Evolutionary conservation across 2,888 invertebrate species (phyloP).

Genomic region (Caenorhabditis sulstoni): DNA sequence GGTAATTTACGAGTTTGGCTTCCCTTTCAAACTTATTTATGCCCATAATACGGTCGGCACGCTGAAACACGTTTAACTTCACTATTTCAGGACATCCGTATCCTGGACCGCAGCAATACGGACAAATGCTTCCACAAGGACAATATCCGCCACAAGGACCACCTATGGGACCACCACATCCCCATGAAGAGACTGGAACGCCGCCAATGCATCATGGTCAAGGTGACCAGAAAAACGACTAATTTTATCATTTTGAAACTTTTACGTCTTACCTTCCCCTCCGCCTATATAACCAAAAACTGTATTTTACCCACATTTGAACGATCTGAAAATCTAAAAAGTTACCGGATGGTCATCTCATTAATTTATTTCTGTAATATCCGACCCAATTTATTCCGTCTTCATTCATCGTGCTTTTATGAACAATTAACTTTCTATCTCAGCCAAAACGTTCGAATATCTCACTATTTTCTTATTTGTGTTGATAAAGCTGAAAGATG

Average conservation of each 20-base stretch:
- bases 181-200: constrained; percentile 62
- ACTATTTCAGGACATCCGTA: constrained; percentile 51
- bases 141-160: constrained; percentile 54
- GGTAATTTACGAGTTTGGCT: no score
- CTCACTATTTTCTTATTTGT: no score
- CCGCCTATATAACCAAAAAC: neutral
- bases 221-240: constrained; percentile 43
- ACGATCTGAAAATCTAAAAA: constrained; percentile 26
- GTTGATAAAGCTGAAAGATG: no score
- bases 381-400: neutral
- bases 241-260: neutral
- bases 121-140: constrained; percentile 49
- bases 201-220: constrained; percentile 75
- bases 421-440: no score
- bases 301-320: constrained; percentile 8
- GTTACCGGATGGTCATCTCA: constrained; percentile 18
- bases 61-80: no score
- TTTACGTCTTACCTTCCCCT: neutral
- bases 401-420: neutral
- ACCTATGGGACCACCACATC: constrained; percentile 53
- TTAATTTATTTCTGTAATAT: constrained; percentile 18
- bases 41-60: no score
- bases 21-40: no score
- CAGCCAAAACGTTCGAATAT: no score
- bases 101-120: constrained; percentile 58